Conservation (phyloP, 2,888 invertebrate species). For the Oxytorus armatus region DNA sequence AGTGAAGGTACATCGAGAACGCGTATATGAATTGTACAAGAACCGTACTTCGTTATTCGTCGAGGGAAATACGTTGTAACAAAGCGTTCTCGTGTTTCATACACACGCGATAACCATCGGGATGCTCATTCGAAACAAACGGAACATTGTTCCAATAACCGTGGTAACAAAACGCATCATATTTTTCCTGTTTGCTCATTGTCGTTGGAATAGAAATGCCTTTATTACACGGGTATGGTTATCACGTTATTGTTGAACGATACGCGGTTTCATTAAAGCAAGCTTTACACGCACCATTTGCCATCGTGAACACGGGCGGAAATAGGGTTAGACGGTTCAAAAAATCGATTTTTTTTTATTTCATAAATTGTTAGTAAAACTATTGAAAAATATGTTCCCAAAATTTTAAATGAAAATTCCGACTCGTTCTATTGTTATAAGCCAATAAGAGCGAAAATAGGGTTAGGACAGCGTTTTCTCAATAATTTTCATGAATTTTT, state of each 20-base stretch:
- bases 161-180: too few relatives aligned
- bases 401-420: too few relatives aligned
- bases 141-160: constrained; percentile 27
- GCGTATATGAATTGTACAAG: constrained; percentile 22
- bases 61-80: constrained; percentile 18
- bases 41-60: constrained; percentile 27
- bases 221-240: constrained; percentile 51
- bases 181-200: constrained; percentile 34
- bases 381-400: too few relatives aligned
- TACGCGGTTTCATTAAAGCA: constrained; percentile 45
- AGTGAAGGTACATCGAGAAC: constrained; percentile 10
- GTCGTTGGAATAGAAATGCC: constrained; percentile 41
- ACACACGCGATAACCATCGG: constrained; percentile 33
- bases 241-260: constrained; percentile 41
- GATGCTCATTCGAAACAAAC: constrained; percentile 35
- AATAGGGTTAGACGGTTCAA: too few relatives aligned
- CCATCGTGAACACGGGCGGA: constrained; percentile 11
- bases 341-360: too few relatives aligned
- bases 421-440: too few relatives aligned
- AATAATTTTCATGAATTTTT: too few relatives aligned
- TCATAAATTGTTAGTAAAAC: too few relatives aligned
- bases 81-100: constrained; percentile 9
- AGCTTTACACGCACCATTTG: constrained; percentile 20
- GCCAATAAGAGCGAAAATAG: too few relatives aligned
- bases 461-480: too few relatives aligned